These are phyloP conservation scores for Drosophila ambigua DNA, from an alignment of 1,140 invertebrate genomes.

Conservation along the genomic window DNA sequence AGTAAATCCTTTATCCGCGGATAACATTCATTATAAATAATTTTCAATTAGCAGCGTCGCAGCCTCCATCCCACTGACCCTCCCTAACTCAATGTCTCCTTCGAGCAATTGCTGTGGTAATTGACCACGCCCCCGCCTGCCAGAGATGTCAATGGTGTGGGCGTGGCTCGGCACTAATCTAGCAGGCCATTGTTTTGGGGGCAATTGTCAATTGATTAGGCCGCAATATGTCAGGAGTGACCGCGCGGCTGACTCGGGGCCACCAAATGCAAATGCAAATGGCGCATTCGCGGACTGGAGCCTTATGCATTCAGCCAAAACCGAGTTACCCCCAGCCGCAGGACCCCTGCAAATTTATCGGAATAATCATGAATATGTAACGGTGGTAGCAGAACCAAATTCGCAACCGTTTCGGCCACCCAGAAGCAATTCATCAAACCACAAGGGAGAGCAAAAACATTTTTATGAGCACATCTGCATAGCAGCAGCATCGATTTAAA, in stretches of 20 bases:
- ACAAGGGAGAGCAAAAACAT: too few relatives aligned
- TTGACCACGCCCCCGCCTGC: conserved; percentile 25
- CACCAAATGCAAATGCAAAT: conserved; percentile 8
- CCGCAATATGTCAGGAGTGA: conserved; percentile 35
- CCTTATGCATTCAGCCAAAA: too few relatives aligned
- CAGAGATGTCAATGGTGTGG: neutral
- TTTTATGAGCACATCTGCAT: too few relatives aligned
- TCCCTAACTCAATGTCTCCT: conserved; percentile 15
- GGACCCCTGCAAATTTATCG: too few relatives aligned
- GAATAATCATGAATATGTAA: too few relatives aligned
- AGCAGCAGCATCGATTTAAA: too few relatives aligned
- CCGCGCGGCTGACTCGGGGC: conserved; percentile 15
- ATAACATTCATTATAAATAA: conserved; percentile 59
- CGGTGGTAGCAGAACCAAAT: too few relatives aligned
- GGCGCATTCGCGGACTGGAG: too few relatives aligned
- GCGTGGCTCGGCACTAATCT: conserved; percentile 36
- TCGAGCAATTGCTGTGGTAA: conserved; percentile 49
- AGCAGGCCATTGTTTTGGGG: conserved; percentile 17
- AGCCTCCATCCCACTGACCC: conserved; percentile 21
- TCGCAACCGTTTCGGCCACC: too few relatives aligned
- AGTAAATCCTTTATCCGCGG: conserved; percentile 9
- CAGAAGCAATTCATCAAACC: too few relatives aligned
- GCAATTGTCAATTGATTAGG: conserved; percentile 46
- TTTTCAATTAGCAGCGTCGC: conserved; percentile 66
- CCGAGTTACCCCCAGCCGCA: too few relatives aligned